Base-by-base conservation (phyloP, 2,113 vertebrate genomes). In the Lophotis ruficrista region DNA sequence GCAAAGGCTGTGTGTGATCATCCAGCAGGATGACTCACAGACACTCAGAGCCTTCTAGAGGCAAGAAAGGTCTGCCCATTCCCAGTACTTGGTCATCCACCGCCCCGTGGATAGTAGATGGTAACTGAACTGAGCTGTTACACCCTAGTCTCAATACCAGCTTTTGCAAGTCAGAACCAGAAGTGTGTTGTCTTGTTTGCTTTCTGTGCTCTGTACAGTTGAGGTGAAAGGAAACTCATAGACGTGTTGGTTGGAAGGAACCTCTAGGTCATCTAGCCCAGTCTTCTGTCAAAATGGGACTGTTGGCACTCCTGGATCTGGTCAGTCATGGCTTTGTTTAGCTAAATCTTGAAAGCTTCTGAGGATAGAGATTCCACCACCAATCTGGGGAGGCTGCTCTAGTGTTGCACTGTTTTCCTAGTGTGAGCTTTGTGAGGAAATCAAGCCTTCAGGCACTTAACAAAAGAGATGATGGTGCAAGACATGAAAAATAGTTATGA, bases 51-150 rank as follows among this genome's bases (percentile, higher is more conserved):
- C 41, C 19, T 69, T 37, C 41, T 16, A 62, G 48, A 80, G n/a
- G 38, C 33, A 41, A 41, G 9, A 30, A 9, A 24, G 47, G 4
- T 28, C 62, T 72, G 33, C 43, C 24, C 20, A 1, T 27, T 45
- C 11, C 11, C 76, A 57, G 15, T 41, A 13, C 64, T 25, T 4
- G 1, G 2, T 15, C 31, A 19, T 4, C 54, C 23, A 28, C 3
- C 14, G 33, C 14, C n/a, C 64, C 12, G 27, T 3, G 54, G 2
- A 6, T 0, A 16, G 15, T 0, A 15, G 65, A 1, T 23, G 31
- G 19, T 35, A 38, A 2, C 1, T 18, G 61, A 50, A 12, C 37
- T 6, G 69, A 57, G 47, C 0, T 53, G 2, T 9, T 21, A 1
- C 23, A 30, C 24, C 27, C 33, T 27, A 2, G 6, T 6, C 41